A percentile compares a stretch with the other conserved stretches of the same genome.
phyloP scores from a whole-genome alignment of 92 coral and sea anemone genomes.

The Hydrozoanthus gracilis region DNA sequence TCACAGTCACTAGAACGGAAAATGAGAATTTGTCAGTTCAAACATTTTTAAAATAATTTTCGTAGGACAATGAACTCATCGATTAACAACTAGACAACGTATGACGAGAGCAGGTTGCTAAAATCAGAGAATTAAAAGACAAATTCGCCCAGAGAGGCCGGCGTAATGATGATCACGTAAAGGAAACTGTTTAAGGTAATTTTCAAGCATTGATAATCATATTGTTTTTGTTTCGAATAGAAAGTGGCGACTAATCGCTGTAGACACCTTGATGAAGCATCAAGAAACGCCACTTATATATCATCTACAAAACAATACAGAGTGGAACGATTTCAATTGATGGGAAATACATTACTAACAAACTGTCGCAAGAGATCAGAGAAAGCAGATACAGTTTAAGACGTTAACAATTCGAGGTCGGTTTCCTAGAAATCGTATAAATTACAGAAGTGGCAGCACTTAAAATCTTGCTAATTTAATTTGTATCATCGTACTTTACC shows the following conservation, averaged over 20 bases:
- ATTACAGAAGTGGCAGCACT: no score
- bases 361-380: no score
- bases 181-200: background rate
- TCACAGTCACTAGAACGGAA: background rate
- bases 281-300: no score
- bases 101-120: background rate
- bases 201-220: no score
- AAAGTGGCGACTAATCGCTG: no score
- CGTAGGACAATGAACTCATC: background rate
- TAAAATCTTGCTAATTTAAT: no score
- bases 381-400: background rate
- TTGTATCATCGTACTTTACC: no score
- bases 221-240: no score
- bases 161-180: background rate
- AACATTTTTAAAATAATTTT: no score
- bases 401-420: background rate
- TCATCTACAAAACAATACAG: background rate
- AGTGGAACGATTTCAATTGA: background rate
- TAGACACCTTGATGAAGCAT: no score
- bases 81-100: background rate
- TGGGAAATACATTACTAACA: no score
- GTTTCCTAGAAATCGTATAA: background rate
- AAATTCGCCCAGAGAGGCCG: constrained; percentile 13
- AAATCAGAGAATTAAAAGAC: background rate
- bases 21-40: background rate